phyloP scores from a whole-genome alignment of 2,797 vertebrate species.

The Onychomys leucogaster region DNA sequence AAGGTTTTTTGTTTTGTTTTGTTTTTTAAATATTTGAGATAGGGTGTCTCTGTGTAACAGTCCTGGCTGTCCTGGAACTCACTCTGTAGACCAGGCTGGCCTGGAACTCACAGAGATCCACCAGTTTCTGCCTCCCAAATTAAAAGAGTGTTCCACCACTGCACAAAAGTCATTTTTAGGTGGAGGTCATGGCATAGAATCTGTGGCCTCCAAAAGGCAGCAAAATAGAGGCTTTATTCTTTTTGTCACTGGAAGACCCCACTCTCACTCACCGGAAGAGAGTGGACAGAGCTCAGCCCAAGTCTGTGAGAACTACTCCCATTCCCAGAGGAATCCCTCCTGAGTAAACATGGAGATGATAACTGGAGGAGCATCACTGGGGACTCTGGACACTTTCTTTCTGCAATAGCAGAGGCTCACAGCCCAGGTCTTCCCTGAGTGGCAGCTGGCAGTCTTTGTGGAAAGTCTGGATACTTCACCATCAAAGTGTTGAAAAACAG shows the following conservation, averaged over 20 bases:
- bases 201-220: not conserved
- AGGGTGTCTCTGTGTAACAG: no score
- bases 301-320: not conserved
- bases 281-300: not conserved
- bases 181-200: not conserved
- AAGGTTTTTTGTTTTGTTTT: not conserved
- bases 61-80: no score
- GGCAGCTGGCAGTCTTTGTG: not conserved
- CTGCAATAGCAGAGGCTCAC: not conserved
- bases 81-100: no score
- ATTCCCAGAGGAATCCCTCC: not conserved
- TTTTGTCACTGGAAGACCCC: not conserved
- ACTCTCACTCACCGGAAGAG: not conserved
- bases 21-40: no score
- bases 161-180: not conserved
- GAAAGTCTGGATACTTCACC: slow-evolving; percentile 60
- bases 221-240: not conserved
- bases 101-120: no score
- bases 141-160: no score
- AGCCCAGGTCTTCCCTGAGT: not conserved
- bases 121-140: no score
- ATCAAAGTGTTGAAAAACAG: slow-evolving; percentile 36
- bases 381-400: not conserved
- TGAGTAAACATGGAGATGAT: not conserved
- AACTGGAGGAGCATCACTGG: not conserved